phyloP scores from a whole-genome alignment of 2,888 invertebrate genomes.

The Nephrotoma flavescens region DNA sequence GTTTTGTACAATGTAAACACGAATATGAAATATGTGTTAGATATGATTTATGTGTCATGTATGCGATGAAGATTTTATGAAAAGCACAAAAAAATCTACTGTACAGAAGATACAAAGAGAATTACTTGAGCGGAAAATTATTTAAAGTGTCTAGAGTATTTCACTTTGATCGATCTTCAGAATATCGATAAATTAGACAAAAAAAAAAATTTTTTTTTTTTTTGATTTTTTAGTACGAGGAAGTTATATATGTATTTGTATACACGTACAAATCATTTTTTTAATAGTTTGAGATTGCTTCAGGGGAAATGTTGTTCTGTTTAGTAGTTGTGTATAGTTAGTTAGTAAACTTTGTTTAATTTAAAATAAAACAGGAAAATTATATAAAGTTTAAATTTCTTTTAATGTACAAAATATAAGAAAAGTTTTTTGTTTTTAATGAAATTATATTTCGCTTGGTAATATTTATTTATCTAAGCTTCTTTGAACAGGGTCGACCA shows the following conservation, averaged over 20 bases:
- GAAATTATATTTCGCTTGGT: not conserved
- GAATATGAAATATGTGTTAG: not conserved
- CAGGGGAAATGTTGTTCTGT: not conserved
- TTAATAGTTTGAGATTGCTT: not conserved
- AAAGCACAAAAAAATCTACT: not conserved
- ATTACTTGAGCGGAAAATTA: not conserved
- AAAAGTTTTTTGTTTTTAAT: not conserved
- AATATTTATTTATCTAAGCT: not conserved
- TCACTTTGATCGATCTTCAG: not conserved
- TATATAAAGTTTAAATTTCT: not conserved
- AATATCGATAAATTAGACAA: not conserved
- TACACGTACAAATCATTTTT: not conserved
- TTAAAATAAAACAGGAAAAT: not conserved
- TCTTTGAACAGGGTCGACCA: not conserved
- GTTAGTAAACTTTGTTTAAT: not conserved
- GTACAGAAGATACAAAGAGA: not conserved
- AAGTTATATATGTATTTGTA: no score
- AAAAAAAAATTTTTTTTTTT: not conserved
- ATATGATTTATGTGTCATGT: not conserved
- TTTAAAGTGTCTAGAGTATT: not conserved
- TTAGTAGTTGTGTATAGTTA: not conserved
- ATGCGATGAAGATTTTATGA: not conserved
- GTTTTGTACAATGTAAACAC: not conserved
- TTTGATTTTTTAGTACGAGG: no score
- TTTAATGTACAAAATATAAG: not conserved